A percentile compares a stretch with the other conserved stretches of the same genome.
Evolutionary conservation across 2,113 vertebrate genomes (phyloP).

Genomic region (Zosterops lateralis): DNA sequence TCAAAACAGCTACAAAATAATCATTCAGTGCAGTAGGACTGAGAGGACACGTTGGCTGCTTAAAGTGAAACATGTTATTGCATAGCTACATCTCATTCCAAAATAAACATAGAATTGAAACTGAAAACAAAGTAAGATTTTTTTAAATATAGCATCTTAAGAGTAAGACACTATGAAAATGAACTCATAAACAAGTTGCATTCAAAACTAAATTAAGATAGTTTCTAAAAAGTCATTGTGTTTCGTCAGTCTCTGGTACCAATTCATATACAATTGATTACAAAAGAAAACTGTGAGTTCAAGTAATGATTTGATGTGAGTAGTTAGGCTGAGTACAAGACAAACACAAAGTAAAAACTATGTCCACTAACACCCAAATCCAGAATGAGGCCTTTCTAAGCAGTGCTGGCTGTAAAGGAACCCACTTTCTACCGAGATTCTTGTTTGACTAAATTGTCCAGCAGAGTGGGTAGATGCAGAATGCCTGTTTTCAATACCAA

Average conservation of each 20-base stretch:
- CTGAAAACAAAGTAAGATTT: background rate
- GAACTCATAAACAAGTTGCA: background rate
- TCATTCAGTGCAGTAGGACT: rapidly evolving
- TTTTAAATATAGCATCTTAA: background rate
- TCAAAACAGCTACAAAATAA: background rate
- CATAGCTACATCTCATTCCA: background rate
- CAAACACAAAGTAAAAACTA: background rate
- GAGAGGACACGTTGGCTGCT: background rate
- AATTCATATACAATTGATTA: background rate
- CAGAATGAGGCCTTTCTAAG: background rate
- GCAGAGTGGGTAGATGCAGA: background rate
- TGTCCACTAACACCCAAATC: background rate
- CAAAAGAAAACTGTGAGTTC: background rate
- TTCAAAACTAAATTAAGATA: background rate
- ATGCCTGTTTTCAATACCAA: background rate
- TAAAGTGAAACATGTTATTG: background rate
- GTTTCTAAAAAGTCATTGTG: background rate
- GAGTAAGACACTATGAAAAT: background rate
- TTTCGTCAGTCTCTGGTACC: background rate
- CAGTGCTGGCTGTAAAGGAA: background rate
- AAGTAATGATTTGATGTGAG: background rate
- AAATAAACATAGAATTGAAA: background rate
- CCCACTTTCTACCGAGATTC: background rate
- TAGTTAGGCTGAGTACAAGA: background rate
- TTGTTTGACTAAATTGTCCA: background rate